Percentiles rank a stretch among this genome's conserved stretches.
Evolutionary conservation across 2,113 vertebrate genomes (phyloP).

Genomic region (Microtus ochrogaster): DNA sequence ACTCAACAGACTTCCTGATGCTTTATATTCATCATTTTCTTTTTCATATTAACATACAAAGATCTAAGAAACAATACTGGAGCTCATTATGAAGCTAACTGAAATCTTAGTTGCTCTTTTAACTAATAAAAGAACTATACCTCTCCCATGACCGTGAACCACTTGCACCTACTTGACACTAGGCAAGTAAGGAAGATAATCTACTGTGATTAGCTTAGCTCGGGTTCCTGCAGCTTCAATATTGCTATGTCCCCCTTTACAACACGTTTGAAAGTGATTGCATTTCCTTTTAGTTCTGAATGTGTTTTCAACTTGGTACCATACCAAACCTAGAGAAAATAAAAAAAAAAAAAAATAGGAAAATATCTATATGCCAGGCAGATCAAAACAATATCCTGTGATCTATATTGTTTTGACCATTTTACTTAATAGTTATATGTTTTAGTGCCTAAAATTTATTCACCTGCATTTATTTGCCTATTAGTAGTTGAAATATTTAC

Average conservation of each 20-base stretch:
- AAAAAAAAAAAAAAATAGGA: not conserved
- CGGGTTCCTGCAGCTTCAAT: not conserved
- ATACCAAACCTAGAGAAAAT: not conserved
- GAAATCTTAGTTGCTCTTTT: not conserved
- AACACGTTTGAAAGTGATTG: not conserved
- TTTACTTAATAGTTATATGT: not conserved
- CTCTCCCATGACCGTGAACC: not conserved
- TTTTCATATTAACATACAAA: not conserved
- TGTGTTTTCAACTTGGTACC: not conserved
- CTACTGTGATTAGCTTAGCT: not conserved
- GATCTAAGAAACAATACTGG: not conserved
- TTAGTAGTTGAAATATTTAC: not conserved
- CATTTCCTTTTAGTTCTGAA: not conserved
- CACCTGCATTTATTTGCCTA: not conserved
- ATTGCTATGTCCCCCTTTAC: not conserved
- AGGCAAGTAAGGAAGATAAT: not conserved
- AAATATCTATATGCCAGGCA: not conserved
- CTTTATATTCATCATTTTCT: not conserved
- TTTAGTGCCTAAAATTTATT: not conserved
- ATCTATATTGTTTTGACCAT: not conserved
- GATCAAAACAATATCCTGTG: not conserved
- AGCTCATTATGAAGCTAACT: not conserved
- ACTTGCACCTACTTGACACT: not conserved
- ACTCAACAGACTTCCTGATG: not conserved
- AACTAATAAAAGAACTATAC: not conserved